Percentiles rank a stretch among this genome's conserved stretches.
Evolutionary conservation across 2,797 vertebrate species (phyloP).

Genomic region (Pelobates cultripes): DNA sequence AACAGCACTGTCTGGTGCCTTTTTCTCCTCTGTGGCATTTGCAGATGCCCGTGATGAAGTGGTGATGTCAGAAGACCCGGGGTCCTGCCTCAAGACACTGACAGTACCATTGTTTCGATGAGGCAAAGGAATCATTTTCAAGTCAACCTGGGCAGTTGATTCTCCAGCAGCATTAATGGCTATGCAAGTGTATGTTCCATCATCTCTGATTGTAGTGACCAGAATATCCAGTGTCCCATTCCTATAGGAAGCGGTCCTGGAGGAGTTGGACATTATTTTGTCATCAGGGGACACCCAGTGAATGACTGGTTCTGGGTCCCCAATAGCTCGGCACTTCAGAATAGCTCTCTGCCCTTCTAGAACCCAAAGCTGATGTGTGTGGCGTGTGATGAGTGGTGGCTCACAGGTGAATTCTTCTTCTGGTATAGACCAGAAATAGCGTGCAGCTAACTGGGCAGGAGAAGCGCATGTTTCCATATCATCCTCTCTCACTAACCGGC

Average conservation of each 20-base stretch:
- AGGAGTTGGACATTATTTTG: slow-evolving; percentile 86
- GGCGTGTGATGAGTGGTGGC: slow-evolving; percentile 89
- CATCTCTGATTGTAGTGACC: slow-evolving; percentile 84
- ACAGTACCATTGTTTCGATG: slow-evolving; percentile 73
- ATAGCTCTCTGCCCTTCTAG: slow-evolving; percentile 89
- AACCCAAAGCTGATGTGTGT: slow-evolving; percentile 89
- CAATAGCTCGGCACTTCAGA: slow-evolving; percentile 85
- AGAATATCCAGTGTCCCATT: slow-evolving; percentile 89
- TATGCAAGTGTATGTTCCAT: slow-evolving; percentile 88
- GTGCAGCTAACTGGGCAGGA: slow-evolving; percentile 79
- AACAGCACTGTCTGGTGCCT: slow-evolving; percentile 70
- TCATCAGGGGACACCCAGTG: slow-evolving; percentile 94
- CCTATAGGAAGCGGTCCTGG: slow-evolving; percentile 82
- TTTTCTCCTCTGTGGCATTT: slow-evolving; percentile 68
- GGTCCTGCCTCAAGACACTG: slow-evolving; percentile 63
- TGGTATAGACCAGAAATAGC: slow-evolving; percentile 91
- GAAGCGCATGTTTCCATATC: slow-evolving; percentile 94
- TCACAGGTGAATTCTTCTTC: slow-evolving; percentile 93
- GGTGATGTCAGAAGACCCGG: slow-evolving; percentile 72
- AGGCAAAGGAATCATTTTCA: slow-evolving; percentile 88
- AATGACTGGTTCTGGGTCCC: slow-evolving; percentile 85
- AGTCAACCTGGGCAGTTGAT: slow-evolving; percentile 83
- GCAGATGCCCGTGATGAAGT: slow-evolving; percentile 75
- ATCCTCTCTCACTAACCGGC: slow-evolving; percentile 82
- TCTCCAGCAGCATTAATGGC: slow-evolving; percentile 90